Percentiles rank a stretch among this genome's conserved stretches.
phyloP scores from a whole-genome alignment of 2,113 vertebrate genomes.

The Oreochromis tanganicae region DNA sequence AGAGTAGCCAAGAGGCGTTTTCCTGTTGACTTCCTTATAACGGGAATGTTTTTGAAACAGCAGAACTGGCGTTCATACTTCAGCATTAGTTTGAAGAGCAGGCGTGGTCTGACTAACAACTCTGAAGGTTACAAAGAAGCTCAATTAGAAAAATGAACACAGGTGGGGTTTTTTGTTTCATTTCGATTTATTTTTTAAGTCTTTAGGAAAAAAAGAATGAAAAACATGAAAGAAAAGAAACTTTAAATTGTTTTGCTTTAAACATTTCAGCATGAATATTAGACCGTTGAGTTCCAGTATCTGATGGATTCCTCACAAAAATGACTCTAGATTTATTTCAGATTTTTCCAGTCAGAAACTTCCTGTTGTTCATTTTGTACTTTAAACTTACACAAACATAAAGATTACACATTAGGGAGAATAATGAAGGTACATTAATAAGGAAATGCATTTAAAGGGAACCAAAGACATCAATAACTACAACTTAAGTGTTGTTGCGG shows the following conservation, averaged over 20 bases:
- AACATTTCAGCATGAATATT: neutral
- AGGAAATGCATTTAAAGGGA: neutral
- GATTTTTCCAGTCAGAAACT: neutral
- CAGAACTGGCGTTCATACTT: neutral
- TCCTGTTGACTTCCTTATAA: neutral
- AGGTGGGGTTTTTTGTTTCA: rapidly evolving
- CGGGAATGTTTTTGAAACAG: neutral
- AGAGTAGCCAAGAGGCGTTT: neutral
- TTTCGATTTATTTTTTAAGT: neutral
- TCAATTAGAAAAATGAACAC: neutral
- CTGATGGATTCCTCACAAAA: neutral
- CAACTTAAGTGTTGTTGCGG: neutral
- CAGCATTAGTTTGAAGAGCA: neutral
- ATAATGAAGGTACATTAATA: neutral
- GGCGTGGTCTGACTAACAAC: rapidly evolving
- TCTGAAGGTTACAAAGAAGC: neutral
- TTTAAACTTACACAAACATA: neutral
- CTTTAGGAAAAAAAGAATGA: neutral
- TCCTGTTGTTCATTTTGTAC: neutral
- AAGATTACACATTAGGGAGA: neutral
- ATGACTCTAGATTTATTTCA: neutral
- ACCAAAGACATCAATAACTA: neutral
- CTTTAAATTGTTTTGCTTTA: rapidly evolving
- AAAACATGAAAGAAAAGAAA: neutral
- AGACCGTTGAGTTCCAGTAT: rapidly evolving